Evolutionary conservation across 2,888 invertebrate species (phyloP), one percentile per base, ranked within the genome.

Genomic region (Mimas tiliae): DNA sequence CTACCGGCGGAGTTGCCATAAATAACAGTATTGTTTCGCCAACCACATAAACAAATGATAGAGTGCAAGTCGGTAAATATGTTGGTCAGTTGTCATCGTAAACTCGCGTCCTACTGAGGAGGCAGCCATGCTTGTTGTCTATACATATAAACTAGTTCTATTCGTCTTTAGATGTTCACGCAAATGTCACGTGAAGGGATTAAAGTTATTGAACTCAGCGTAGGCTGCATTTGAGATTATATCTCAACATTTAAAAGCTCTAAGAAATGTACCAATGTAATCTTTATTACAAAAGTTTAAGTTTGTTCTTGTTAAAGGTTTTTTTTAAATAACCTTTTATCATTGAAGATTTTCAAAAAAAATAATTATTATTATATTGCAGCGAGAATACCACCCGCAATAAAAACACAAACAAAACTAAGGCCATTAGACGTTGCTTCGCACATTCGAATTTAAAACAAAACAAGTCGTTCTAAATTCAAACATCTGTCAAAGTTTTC

Each of bases 21-120:
- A 73, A 76, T 74, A 65, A 67, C 45, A 21, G 72, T 71, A 78
- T 78, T 78, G 78, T 78, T 74, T 62, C 67, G 74, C 71, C 69
- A 70, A 70, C 63, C 66, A 66, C 65, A 73, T 78, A 78, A 78
- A 78, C 71, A 70, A 72, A 69, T 71, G 75, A 73, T 71, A 70
- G 66, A 67, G 68, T 52, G 51, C 34, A 42, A 63, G 68, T 75
- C 69, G 72, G 75, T 69, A 65, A 67, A 69, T 72, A 74, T 68
- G 73, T 75, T 70, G 71, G 69, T 65, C 68, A 55, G 68, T 70
- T 73, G 78, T 78, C 79, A 77, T 78, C 75, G 67, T 78, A 78
- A n/a, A 77, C 70, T 78, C 69, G 65, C 45, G 65, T 63, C 53
- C 66, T 52, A 63, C 66, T 52, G 66, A 11, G 52, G 62, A 53